Base-by-base conservation (phyloP, 2,113 vertebrate genomes). In the Onychostruthus taczanowskii region DNA sequence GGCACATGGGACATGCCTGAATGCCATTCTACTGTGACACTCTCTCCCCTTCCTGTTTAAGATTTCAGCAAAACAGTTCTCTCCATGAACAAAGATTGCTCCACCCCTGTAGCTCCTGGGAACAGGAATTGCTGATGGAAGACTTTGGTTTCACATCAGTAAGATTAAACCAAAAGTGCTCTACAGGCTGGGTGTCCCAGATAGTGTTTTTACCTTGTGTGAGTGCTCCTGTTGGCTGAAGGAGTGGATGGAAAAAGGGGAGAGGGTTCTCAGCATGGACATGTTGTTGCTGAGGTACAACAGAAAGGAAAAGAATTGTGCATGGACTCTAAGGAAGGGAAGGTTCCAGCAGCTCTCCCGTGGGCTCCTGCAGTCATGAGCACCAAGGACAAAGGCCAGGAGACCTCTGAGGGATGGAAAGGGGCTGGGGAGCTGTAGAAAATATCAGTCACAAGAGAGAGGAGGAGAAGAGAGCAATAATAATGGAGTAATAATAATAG, bases 11-110 rank as follows among this genome's bases (percentile, higher is more conserved):
- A 17, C 12, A 56, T 23, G 3, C 13, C 22, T 44, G 10, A 44
- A 19, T 63, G 59, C 6, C 17, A 35, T 37, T 66, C 47, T n/a
- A 0, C 26, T 14, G 6, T 16, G 44, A 41, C 33, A 37, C 7
- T 67, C 61, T 52, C 18, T 61, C 13, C 15, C 4, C 5, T 62
- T 43, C 41, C 23, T 62, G 2, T 44, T 46, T 22, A 58, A 15
- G 17, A 39, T 43, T 44, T n/a, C 39, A 30, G 5, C 58, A 28
- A 50, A 91, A 43, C 14, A 27, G 13, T 39, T 10, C 8, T 67
- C 6, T 24, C 31, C 0, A 0, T 31, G 31, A 39, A 47, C 3
- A 1, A n/a, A 58, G 14, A 37, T 7, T 53, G 8, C 6, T 85
- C 11, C 22, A 37, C 3, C 24, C 78, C 18, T 62, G 21, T 8